phyloP scores from a whole-genome alignment of 1,140 invertebrate genomes.

The Subanguina moxae region DNA sequence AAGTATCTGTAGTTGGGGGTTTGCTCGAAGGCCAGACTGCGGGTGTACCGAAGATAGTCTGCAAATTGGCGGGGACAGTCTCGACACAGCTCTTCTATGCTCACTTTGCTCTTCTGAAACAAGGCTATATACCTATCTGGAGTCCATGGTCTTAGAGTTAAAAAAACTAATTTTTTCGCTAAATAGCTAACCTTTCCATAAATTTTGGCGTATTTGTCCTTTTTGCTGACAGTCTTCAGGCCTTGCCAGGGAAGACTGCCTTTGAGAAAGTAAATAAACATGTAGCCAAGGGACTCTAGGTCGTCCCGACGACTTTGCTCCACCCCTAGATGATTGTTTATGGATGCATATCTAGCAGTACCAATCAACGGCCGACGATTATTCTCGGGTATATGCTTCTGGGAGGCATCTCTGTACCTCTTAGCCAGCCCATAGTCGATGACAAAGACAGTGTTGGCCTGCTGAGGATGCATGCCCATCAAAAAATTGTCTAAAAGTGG shows the following conservation, averaged over 20 bases:
- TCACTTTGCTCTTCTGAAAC: slow-evolving; percentile 81
- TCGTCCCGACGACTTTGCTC: slow-evolving; percentile 31
- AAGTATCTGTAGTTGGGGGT: slow-evolving; percentile 96
- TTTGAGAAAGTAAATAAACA: slow-evolving; percentile 89
- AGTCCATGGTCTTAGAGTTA: too few relatives aligned
- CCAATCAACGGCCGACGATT: slow-evolving; percentile 68
- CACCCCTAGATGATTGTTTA: slow-evolving; percentile 62
- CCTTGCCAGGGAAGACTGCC: slow-evolving; percentile 72
- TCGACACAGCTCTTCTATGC: slow-evolving; percentile 87
- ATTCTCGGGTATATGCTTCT: slow-evolving; percentile 81
- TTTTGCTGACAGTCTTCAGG: slow-evolving; percentile 83
- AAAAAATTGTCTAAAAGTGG: slow-evolving; percentile 59
- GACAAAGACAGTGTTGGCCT: slow-evolving; percentile 87
- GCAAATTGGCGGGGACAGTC: slow-evolving; percentile 91
- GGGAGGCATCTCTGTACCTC: slow-evolving; percentile 80
- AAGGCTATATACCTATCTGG: too few relatives aligned
- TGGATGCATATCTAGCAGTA: slow-evolving; percentile 63
- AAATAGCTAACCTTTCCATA: slow-evolving; percentile 72
- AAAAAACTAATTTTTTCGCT: background rate
- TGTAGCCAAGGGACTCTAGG: slow-evolving; percentile 65
- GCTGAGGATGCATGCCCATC: slow-evolving; percentile 73
- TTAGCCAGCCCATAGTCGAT: slow-evolving; percentile 95
- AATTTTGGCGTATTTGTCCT: slow-evolving; percentile 93
- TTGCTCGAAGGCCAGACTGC: slow-evolving; percentile 88
- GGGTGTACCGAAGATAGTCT: slow-evolving; percentile 92